Evolutionary conservation across 2,797 vertebrate species (phyloP).

Genomic region (Acipenser transmontanus): DNA sequence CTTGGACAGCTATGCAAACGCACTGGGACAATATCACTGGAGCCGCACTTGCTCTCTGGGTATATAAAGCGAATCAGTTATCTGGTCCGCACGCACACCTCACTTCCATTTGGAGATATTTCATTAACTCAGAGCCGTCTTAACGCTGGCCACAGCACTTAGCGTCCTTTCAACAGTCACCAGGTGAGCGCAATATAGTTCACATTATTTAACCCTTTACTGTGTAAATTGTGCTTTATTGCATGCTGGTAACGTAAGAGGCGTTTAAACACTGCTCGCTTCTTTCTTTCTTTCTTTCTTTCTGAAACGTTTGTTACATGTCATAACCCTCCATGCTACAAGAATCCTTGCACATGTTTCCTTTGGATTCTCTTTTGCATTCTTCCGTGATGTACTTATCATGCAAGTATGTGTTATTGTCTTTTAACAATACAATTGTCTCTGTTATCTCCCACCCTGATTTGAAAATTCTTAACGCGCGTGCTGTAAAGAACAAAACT

Average conservation of each 20-base stretch:
- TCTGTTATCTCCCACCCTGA: too few relatives aligned
- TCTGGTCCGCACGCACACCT: conserved; percentile 75
- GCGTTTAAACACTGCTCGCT: too few relatives aligned
- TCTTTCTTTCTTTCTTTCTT: too few relatives aligned
- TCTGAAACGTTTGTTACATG: too few relatives aligned
- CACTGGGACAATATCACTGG: conserved; percentile 74
- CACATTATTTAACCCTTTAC: conserved; percentile 33
- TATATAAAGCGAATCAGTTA: conserved; percentile 80
- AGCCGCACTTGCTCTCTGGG: conserved; percentile 68
- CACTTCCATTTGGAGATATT: conserved; percentile 77
- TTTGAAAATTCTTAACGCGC: background rate
- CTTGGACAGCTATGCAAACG: conserved; percentile 77
- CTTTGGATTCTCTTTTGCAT: too few relatives aligned
- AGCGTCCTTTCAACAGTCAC: conserved; percentile 37
- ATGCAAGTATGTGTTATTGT: too few relatives aligned
- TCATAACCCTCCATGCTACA: too few relatives aligned
- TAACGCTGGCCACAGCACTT: conserved; percentile 55
- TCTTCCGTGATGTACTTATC: too few relatives aligned
- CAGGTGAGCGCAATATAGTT: conserved; percentile 56
- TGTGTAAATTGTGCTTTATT: background rate
- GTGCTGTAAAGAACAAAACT: background rate
- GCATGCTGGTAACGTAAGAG: too few relatives aligned
- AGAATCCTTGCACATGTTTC: too few relatives aligned
- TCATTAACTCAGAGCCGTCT: conserved; percentile 66
- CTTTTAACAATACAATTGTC: too few relatives aligned